A percentile compares a stretch with the other conserved stretches of the same genome.
Conservation (phyloP, 2,113 vertebrate species). For the Reinhardtius hippoglossoides region DNA sequence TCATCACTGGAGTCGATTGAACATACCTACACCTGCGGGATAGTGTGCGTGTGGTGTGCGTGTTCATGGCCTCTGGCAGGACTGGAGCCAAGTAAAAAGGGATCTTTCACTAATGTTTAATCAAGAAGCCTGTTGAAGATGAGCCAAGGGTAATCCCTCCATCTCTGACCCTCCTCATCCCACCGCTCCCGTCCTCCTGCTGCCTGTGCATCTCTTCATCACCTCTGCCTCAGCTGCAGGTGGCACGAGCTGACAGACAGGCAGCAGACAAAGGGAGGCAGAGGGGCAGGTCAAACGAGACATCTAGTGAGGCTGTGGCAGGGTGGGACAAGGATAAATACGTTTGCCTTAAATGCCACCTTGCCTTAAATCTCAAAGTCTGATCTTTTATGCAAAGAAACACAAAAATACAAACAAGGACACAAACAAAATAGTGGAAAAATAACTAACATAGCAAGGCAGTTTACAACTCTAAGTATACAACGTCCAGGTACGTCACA, state of each 20-base stretch:
- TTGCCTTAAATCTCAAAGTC: background rate
- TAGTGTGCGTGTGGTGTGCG: background rate
- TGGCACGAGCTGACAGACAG: conserved; percentile 43
- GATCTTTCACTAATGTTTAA: conserved; percentile 74
- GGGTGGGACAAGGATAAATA: background rate
- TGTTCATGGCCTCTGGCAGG: conserved; percentile 9
- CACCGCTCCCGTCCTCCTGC: background rate
- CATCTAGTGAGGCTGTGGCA: background rate
- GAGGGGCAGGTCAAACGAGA: conserved; percentile 8
- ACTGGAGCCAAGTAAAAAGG: conserved; percentile 27
- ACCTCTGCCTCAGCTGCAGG: conserved; percentile 63
- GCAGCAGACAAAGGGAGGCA: background rate
- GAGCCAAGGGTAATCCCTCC: conserved; percentile 40
- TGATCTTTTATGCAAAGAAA: no score
- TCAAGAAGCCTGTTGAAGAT: conserved; percentile 59
- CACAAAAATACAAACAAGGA: no score
- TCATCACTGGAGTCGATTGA: conserved; percentile 22
- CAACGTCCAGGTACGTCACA: no score
- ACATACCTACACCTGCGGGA: conserved; percentile 44
- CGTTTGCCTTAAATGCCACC: background rate
- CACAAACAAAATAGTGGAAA: no score
- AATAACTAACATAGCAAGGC: no score
- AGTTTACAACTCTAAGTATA: no score
- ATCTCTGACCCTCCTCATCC: conserved; percentile 48
- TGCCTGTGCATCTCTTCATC: conserved; percentile 24